Evolutionary conservation across 2,888 invertebrate genomes (phyloP).

Genomic region (Patella depressa): DNA sequence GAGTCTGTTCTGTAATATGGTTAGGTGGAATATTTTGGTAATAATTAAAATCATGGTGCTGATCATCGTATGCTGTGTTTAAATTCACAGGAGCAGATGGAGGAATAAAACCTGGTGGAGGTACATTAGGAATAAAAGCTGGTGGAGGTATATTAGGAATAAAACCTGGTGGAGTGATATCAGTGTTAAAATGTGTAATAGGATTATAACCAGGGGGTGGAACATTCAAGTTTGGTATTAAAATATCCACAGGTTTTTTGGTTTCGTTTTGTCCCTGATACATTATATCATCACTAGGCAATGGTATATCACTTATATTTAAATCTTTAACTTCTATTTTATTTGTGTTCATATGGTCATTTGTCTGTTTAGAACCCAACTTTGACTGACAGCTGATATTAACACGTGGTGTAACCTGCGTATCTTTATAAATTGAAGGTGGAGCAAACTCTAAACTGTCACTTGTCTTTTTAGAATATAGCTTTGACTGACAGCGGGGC

Average conservation of each 20-base stretch:
- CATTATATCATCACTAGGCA: neutral
- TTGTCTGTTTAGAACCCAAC: neutral
- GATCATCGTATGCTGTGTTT: neutral
- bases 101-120: constrained; percentile 13
- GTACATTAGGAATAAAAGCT: neutral
- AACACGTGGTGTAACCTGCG: neutral
- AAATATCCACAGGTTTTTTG: too few species aligned
- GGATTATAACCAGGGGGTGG: constrained; percentile 24
- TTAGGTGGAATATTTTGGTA: neutral
- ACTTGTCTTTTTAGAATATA: neutral
- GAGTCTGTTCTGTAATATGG: neutral
- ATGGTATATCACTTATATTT: too few species aligned
- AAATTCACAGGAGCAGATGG: constrained; percentile 12
- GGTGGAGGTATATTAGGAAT: neutral
- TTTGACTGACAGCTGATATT: too few species aligned
- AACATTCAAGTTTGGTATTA: constrained; percentile 2
- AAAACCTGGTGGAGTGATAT: neutral
- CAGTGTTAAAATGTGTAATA: neutral
- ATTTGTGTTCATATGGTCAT: neutral
- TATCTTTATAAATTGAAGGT: constrained; percentile 50
- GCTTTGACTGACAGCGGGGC: too few species aligned
- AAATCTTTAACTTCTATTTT: neutral
- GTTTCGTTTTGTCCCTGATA: neutral
- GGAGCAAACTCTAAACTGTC: constrained; percentile 56
- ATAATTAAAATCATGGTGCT: constrained; percentile 13